A percentile compares a stretch with the other conserved stretches of the same genome.
These are phyloP conservation scores for Tetragnatha versicolor DNA, from an alignment of 1,140 invertebrate species.

Conservation along the genomic window DNA sequence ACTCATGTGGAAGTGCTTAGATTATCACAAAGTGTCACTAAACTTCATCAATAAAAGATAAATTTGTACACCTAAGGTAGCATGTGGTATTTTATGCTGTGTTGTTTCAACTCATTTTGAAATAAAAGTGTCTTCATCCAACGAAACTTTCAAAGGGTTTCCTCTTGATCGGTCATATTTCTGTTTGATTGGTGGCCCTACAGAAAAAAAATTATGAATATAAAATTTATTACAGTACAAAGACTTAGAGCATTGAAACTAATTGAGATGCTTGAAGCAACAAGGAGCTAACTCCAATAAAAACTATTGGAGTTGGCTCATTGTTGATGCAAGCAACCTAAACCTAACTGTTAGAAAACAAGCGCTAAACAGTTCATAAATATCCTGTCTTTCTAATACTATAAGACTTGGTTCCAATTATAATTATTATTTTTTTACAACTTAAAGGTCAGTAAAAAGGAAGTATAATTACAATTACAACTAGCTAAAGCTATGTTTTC, in stretches of 20 bases:
- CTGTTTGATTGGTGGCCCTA: conserved; percentile 25
- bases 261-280: not conserved
- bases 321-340: too few relatives aligned
- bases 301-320: not conserved
- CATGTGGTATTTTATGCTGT: too few relatives aligned
- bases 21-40: too few relatives aligned
- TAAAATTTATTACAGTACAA: not conserved
- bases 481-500: too few relatives aligned
- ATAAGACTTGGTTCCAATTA: not conserved
- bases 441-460: too few relatives aligned
- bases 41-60: too few relatives aligned
- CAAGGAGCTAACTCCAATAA: not conserved
- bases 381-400: not conserved
- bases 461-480: too few relatives aligned
- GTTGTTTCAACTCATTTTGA: too few relatives aligned
- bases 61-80: too few relatives aligned
- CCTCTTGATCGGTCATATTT: not conserved
- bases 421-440: not conserved
- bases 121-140: not conserved
- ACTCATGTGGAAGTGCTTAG: too few relatives aligned
- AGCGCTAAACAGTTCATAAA: not conserved
- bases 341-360: not conserved
- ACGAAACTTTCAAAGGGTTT: not conserved
- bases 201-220: not conserved
- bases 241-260: not conserved